A percentile compares a stretch with the other conserved stretches of the same genome.
Conservation (phyloP, 2,797 vertebrate genomes). For the Sebastes reedi region DNA sequence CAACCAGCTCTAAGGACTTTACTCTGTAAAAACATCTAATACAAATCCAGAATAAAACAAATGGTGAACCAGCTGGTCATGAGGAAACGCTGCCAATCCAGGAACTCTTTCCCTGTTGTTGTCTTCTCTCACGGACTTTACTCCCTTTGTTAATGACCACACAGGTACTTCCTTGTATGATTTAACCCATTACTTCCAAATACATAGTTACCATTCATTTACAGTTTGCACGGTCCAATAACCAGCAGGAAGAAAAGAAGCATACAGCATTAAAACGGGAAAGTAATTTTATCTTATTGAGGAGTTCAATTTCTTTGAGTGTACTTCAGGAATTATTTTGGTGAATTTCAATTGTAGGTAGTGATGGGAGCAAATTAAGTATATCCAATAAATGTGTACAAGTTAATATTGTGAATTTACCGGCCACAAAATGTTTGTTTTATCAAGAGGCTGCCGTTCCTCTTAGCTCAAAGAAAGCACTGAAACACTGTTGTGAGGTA, state of each 20-base stretch:
- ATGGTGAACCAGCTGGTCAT: not conserved
- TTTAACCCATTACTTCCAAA: slow-evolving; percentile 63
- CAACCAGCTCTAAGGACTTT: not conserved
- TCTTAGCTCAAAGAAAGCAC: not conserved
- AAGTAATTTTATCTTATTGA: not conserved
- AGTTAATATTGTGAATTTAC: not conserved
- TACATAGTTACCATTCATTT: not conserved
- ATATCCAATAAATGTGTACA: not conserved
- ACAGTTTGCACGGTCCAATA: not conserved
- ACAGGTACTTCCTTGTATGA: slow-evolving; percentile 79
- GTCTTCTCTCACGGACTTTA: slow-evolving; percentile 74
- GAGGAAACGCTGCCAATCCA: slow-evolving; percentile 31
- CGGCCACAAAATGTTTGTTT: not conserved
- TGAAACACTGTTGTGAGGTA: not conserved
- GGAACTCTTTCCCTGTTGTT: slow-evolving; percentile 41
- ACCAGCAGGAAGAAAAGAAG: not conserved
- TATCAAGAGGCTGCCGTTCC: not conserved
- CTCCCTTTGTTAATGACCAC: slow-evolving; percentile 50
- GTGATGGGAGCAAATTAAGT: not conserved
- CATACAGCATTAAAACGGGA: not conserved
- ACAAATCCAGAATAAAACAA: slow-evolving; percentile 12
- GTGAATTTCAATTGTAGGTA: not conserved
- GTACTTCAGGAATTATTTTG: not conserved
- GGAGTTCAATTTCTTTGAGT: not conserved
- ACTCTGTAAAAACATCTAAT: not conserved